A percentile compares a stretch with the other conserved stretches of the same genome.
Evolutionary conservation across 2,797 vertebrate species (phyloP).

Genomic region (Dromococcyx pavoninus): DNA sequence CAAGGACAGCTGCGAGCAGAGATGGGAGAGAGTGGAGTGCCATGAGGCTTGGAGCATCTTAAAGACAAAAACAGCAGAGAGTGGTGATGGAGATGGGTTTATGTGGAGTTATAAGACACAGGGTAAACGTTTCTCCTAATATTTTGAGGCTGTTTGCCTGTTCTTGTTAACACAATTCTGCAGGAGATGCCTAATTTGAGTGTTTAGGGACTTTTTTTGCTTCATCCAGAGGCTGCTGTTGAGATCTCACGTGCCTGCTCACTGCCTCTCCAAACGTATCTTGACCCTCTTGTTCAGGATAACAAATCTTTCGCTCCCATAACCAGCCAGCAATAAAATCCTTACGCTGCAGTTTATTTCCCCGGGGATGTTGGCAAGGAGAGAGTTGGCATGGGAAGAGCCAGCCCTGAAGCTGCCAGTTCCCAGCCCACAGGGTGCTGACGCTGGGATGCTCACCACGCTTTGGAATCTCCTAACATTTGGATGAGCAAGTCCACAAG

Average conservation of each 20-base stretch:
- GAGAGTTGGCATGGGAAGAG: not conserved
- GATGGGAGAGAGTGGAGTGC: not conserved
- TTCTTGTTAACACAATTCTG: not conserved
- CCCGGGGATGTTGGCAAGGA: not conserved
- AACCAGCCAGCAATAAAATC: not conserved
- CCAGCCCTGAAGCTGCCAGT: not conserved
- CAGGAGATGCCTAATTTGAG: not conserved
- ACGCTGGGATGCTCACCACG: not conserved
- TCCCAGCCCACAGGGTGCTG: not conserved
- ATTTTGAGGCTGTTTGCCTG: not conserved
- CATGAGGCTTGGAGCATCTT: not conserved
- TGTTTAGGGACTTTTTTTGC: not conserved
- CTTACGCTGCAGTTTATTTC: not conserved
- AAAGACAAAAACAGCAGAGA: not conserved
- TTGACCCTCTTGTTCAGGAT: not conserved
- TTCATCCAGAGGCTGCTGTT: not conserved
- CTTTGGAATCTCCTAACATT: not conserved
- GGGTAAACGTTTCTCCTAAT: not conserved
- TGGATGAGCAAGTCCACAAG: not conserved
- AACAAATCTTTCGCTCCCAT: not conserved
- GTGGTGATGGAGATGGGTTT: not conserved
- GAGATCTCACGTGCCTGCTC: rapidly evolving
- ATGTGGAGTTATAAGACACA: not conserved
- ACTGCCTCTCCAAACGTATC: not conserved
- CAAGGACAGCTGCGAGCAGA: not conserved